Evolutionary conservation across 2,888 invertebrate species (phyloP).

Genomic region (Melipona beecheii): DNA sequence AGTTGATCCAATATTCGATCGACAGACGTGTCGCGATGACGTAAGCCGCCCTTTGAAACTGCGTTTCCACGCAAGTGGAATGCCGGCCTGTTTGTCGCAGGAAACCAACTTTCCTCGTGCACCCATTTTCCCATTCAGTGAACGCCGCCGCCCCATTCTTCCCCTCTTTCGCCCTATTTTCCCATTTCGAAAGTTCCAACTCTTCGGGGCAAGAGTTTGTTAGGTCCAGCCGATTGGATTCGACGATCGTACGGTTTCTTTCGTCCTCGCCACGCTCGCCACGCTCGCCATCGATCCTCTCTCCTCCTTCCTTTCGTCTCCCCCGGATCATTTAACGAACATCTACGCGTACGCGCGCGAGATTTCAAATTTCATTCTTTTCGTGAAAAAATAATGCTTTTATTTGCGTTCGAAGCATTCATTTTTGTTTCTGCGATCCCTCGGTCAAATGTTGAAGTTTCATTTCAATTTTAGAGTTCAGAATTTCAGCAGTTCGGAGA

Average conservation of each 20-base stretch:
- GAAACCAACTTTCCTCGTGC: slow-evolving; percentile 38
- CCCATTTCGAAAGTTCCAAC: slow-evolving; percentile 11
- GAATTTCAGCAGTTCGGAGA: too few relatives aligned
- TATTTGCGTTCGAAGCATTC: too few relatives aligned
- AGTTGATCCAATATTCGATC: slow-evolving; percentile 63
- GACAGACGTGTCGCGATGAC: slow-evolving; percentile 54
- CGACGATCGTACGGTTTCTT: neutral
- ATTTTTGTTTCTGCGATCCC: too few relatives aligned
- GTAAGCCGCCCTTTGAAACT: slow-evolving; percentile 38
- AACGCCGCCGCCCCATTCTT: slow-evolving; percentile 9
- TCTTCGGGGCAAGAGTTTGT: slow-evolving; percentile 17
- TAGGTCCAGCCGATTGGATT: slow-evolving; percentile 13
- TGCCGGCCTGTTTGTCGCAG: slow-evolving; percentile 12
- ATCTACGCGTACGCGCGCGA: too few relatives aligned
- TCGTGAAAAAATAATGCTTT: too few relatives aligned
- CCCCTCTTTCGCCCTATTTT: slow-evolving; percentile 37
- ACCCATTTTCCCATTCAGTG: slow-evolving; percentile 21
- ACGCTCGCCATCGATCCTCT: neutral
- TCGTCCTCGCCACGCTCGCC: neutral
- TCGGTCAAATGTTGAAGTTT: too few relatives aligned
- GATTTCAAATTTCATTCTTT: too few relatives aligned
- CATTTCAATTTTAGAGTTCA: too few relatives aligned
- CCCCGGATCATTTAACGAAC: too few relatives aligned
- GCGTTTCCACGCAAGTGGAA: slow-evolving; percentile 36
- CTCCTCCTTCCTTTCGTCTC: neutral